Percentiles rank a stretch among this genome's conserved stretches.
Evolutionary conservation across 2,888 invertebrate species (phyloP).

Genomic region (Thumatha senex): DNA sequence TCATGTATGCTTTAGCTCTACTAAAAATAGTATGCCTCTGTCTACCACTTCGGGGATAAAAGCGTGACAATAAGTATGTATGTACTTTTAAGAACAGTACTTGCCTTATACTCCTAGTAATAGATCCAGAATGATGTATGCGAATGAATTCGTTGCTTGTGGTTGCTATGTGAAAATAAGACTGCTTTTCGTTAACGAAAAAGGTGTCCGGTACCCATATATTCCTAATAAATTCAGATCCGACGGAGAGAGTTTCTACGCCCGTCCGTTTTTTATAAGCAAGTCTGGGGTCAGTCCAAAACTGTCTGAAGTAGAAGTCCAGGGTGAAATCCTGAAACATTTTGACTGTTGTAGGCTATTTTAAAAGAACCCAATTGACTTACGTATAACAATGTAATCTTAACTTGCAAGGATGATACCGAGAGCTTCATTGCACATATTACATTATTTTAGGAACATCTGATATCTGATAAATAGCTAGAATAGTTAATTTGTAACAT

Average conservation of each 20-base stretch:
- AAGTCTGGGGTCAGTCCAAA: slow-evolving; percentile 98
- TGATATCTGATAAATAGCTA: too few species aligned
- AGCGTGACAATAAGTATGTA: neutral
- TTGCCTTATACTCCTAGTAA: slow-evolving; percentile 97
- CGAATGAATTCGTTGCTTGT: slow-evolving; percentile 99
- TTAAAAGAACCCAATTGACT: slow-evolving; percentile 21
- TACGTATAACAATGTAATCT: slow-evolving; percentile 32
- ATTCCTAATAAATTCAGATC: slow-evolving; percentile 97
- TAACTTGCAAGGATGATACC: slow-evolving; percentile 10
- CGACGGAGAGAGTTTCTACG: slow-evolving; percentile 95
- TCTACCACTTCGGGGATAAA: too few species aligned
- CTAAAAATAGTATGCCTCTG: too few species aligned
- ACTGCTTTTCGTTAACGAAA: slow-evolving; percentile 99
- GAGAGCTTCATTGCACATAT: neutral
- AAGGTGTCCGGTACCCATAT: slow-evolving; percentile 99
- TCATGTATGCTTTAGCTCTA: too few species aligned
- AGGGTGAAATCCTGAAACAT: slow-evolving; percentile 94
- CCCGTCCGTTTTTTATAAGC: slow-evolving; percentile 94
- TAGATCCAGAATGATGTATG: slow-evolving; percentile 96
- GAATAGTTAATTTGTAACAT: too few species aligned
- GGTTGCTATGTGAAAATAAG: slow-evolving; percentile 99
- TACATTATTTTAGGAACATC: slow-evolving; percentile 9
- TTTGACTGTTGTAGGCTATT: slow-evolving; percentile 24
- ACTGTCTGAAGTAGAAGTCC: slow-evolving; percentile 99
- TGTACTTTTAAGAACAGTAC: slow-evolving; percentile 29